Base-by-base conservation (phyloP, 2,797 vertebrate genomes). In the Bradypus variegatus region DNA sequence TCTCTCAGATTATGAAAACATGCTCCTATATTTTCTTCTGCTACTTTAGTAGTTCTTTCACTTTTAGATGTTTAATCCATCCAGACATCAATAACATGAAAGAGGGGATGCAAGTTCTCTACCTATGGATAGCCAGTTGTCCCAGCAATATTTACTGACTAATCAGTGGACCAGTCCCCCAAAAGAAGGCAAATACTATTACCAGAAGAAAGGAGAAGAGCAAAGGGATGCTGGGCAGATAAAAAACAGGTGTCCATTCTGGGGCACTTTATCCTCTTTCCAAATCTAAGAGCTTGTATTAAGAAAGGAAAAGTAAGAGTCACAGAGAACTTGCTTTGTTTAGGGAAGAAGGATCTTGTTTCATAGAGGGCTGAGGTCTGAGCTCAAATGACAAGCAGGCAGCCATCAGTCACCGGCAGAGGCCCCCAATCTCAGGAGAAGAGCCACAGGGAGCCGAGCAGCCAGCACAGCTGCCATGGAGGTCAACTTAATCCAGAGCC, bases 401-500 rank as follows among this genome's bases (percentile, higher is more conserved):
- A 3, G 67, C 29, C 84, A 29, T 19, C 19, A 38, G 58, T 29
- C 38, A 13, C 48, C 19, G 81, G 33, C 62, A 29, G 53, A 91
- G 8, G 18, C 23, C 73, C 48, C 21, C 21, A 8, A 70, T 60
- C 79, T 70, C 53, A 65, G 55, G 58, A 33, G 67, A 70, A 76
- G 29, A 31, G 21, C 53, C 6, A 33, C 33, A 27, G 1, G 69
- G 53, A 86, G 62, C 5, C 0, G 65, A 91, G 36, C 1, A 7
- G 29, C 67, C 2, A 2, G 48, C 23, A 31, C 15, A 62, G 55
- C 79, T 75, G 58, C 93, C 90, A 21, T 27, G 55, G 88, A 64
- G 92, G 87, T 81, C 62, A 84, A 73, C 92, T 75, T 82, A 80
- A 80, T 27, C n/a, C 76, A 65, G 91, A 93, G 91, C 93, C 93